Evolutionary conservation across 2,888 invertebrate species (phyloP).

Genomic region (Limnephilus marmoratus): DNA sequence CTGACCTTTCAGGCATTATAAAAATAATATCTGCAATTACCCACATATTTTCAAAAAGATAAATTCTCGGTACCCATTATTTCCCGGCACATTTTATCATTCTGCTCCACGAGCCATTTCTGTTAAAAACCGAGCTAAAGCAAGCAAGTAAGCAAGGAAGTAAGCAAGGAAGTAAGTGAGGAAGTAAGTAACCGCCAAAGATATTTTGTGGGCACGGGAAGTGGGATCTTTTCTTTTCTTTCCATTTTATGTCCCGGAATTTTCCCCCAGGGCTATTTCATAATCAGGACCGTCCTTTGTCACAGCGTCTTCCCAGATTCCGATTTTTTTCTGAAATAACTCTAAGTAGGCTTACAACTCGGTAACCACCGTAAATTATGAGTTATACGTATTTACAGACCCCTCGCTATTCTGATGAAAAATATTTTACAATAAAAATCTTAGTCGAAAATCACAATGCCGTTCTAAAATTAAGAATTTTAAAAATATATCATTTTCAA

Average conservation of each 20-base stretch:
- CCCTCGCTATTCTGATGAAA: background rate
- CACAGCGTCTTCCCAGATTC: constrained; percentile 44
- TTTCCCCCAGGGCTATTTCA: constrained; percentile 50
- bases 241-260: constrained; percentile 29
- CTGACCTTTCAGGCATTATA: background rate
- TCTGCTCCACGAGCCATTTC: background rate
- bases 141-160: background rate
- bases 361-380: background rate
- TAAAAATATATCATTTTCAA: too few relatives aligned
- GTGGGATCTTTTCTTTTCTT: constrained; percentile 33
- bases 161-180: background rate
- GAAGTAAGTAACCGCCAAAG: background rate
- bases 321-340: background rate
- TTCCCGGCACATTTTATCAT: background rate
- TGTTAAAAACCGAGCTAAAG: background rate
- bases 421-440: background rate
- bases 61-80: background rate
- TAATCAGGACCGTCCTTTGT: constrained; percentile 57
- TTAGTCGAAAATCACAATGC: background rate
- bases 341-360: background rate
- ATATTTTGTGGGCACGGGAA: background rate
- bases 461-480: background rate
- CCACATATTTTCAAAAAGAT: background rate
- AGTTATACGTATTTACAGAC: background rate
- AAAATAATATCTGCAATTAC: background rate